Conservation (phyloP, 2,113 vertebrate genomes). For the Antennarius striatus region DNA sequence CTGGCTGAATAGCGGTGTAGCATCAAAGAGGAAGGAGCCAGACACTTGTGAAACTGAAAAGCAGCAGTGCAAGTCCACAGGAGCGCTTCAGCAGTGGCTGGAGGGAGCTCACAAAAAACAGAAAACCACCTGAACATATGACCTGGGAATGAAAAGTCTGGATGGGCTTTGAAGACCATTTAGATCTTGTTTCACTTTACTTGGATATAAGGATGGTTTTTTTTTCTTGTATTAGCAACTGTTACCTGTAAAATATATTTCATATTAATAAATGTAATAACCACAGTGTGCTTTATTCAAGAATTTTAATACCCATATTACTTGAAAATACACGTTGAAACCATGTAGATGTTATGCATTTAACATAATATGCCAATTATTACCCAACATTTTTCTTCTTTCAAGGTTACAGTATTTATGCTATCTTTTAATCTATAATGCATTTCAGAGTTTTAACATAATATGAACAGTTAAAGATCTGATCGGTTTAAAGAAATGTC, state of each 20-base stretch:
- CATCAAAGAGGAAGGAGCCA: constrained; percentile 81
- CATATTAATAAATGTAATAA: constrained; percentile 47
- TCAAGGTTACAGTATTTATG: constrained; percentile 67
- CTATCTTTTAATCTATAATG: constrained; percentile 58
- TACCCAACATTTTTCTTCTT: constrained; percentile 52
- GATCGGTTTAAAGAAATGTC: constrained; percentile 91
- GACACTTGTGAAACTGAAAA: constrained; percentile 43
- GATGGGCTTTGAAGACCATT: not conserved
- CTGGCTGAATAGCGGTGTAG: constrained; percentile 84
- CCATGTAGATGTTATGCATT: constrained; percentile 79
- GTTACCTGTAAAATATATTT: not conserved
- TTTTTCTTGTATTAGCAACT: not conserved
- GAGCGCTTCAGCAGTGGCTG: constrained; percentile 73
- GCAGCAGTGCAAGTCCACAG: constrained; percentile 73
- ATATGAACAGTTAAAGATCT: constrained; percentile 89
- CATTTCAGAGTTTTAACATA: constrained; percentile 77
- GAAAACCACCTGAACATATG: constrained; percentile 47
- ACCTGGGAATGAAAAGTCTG: not conserved
- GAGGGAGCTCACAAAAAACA: constrained; percentile 69
- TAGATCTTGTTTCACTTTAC: not conserved
- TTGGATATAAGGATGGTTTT: not conserved
- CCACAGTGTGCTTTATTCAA: constrained; percentile 65
- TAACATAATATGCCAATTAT: constrained; percentile 74
- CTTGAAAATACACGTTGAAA: constrained; percentile 81
- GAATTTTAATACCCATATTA: constrained; percentile 81